phyloP scores from a whole-genome alignment of 1,140 invertebrate genomes.

The Drosophila nigromelanica region DNA sequence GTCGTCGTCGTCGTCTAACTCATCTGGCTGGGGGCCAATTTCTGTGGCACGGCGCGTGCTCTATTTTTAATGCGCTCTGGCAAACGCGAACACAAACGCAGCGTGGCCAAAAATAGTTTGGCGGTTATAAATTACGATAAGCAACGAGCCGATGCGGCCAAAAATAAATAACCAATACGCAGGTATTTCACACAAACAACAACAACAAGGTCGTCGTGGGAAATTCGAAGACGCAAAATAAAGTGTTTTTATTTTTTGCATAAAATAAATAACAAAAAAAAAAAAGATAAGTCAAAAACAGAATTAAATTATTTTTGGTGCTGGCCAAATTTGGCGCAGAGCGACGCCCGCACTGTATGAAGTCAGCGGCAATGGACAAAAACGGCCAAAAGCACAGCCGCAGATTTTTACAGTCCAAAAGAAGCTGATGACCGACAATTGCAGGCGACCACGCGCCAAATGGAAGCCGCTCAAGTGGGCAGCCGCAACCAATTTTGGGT shows the following conservation, averaged over 20 bases:
- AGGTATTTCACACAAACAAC: constrained; percentile 35
- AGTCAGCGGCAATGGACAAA: constrained; percentile 41
- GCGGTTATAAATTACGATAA: constrained; percentile 77
- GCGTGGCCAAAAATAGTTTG: constrained; percentile 69
- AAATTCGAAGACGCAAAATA: constrained; percentile 62
- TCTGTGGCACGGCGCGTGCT: constrained; percentile 69
- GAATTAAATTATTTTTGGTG: constrained; percentile 34
- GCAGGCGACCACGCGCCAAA: constrained; percentile 74
- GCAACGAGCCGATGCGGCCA: constrained; percentile 58
- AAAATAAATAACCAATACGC: constrained; percentile 59
- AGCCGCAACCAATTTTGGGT: constrained; percentile 70
- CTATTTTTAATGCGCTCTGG: constrained; percentile 70
- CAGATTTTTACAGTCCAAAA: constrained; percentile 27
- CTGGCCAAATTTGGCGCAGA: constrained; percentile 55
- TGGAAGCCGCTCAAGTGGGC: constrained; percentile 68
- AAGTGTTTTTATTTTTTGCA: constrained; percentile 31
- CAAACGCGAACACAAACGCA: constrained; percentile 19
- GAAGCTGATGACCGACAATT: constrained; percentile 73
- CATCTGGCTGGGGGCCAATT: constrained; percentile 78
- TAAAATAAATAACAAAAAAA: not conserved
- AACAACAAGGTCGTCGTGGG: constrained; percentile 74
- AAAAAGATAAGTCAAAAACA: not conserved
- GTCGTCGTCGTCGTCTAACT: too few species aligned
- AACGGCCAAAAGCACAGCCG: constrained; percentile 42
- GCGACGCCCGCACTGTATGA: constrained; percentile 53